Evolutionary conservation across 2,888 invertebrate species (phyloP).

Genomic region (Myathropa florea): DNA sequence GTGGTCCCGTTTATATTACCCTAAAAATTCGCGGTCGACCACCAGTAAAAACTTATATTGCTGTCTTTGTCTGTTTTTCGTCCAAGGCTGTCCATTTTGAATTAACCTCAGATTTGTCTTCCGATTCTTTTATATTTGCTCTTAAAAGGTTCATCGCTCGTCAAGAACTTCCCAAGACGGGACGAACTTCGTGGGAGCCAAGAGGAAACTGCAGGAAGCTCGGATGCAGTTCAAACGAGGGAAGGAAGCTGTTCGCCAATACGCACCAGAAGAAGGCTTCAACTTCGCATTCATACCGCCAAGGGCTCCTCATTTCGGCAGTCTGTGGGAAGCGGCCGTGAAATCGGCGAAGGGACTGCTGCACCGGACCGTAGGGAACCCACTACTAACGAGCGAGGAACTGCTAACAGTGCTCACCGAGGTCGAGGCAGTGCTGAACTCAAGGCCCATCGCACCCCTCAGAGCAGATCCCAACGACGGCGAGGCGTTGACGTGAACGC

Average conservation of each 20-base stretch:
- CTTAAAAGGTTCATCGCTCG: conserved; percentile 60
- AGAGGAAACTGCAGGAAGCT: not conserved
- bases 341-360: not conserved
- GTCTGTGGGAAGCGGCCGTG: no score
- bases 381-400: not conserved
- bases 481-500: no score
- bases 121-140: conserved; percentile 62
- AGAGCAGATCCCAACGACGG: no score
- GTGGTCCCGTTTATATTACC: conserved; percentile 37
- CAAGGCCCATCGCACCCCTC: no score
- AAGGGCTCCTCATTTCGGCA: no score
- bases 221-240: no score
- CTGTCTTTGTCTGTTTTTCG: no score
- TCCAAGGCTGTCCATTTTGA: no score
- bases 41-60: conserved; percentile 34
- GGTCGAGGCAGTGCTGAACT: not conserved
- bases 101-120: conserved; percentile 62
- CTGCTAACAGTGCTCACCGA: not conserved
- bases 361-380: not conserved
- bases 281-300: no score
- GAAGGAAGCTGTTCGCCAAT: not conserved
- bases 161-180: conserved; percentile 33
- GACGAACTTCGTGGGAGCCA: conserved; percentile 41
- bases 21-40: conserved; percentile 44
- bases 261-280: no score